Evolutionary conservation across 2,113 vertebrate genomes (phyloP).

Genomic region (Salvelinus namaycush): DNA sequence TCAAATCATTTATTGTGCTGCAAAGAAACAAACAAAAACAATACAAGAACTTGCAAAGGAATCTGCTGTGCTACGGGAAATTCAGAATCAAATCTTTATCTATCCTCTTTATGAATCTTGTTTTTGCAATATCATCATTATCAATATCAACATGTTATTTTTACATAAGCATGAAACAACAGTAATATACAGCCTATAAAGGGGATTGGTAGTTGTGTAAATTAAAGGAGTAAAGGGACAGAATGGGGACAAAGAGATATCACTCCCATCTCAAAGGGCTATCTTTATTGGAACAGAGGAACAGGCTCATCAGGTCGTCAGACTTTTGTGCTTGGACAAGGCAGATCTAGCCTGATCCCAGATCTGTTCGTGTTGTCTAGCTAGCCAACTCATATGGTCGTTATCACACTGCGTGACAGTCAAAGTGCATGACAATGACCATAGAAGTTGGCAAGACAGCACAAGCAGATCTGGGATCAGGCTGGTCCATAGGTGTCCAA

Average conservation of each 20-base stretch:
- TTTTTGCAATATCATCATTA: conserved; percentile 81
- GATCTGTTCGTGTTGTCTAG: no score
- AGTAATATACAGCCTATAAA: conserved; percentile 55
- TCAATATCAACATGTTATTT: conserved; percentile 63
- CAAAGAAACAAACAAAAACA: conserved; percentile 71
- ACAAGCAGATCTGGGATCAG: neutral
- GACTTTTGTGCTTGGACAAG: conserved; percentile 1
- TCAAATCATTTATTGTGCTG: conserved; percentile 81
- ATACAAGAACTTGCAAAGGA: conserved; percentile 74
- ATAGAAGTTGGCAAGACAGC: neutral
- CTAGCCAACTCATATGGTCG: no score
- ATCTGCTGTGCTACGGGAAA: conserved; percentile 79
- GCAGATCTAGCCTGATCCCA: neutral
- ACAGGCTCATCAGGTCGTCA: conserved; percentile 14
- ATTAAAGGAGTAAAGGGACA: conserved; percentile 34
- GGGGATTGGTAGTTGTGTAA: conserved; percentile 28
- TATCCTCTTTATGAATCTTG: conserved; percentile 72
- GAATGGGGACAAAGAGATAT: conserved; percentile 30
- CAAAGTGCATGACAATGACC: neutral
- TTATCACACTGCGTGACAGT: no score
- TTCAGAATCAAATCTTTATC: conserved; percentile 83
- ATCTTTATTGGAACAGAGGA: conserved; percentile 31
- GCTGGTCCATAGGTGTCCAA: conserved; percentile 11
- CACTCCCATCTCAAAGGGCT: conserved; percentile 28
- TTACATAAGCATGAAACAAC: conserved; percentile 56